These are phyloP conservation scores for Ptychochromis oligacanthus DNA, from an alignment of 2,113 vertebrate species.

Conservation along the genomic window DNA sequence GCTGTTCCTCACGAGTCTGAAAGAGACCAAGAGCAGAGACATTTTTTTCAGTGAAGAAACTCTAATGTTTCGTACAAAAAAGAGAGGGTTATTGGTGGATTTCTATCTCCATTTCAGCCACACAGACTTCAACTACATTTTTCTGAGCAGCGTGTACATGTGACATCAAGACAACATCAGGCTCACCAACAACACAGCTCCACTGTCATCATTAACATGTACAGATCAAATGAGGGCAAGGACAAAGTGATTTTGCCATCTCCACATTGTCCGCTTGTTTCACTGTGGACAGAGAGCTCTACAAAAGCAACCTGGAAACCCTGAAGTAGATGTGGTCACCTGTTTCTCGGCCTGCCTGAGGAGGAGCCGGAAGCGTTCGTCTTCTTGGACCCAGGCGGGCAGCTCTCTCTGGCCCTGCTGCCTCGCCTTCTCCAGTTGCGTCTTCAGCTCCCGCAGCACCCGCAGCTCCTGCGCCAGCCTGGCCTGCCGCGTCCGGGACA, in stretches of 20 bases:
- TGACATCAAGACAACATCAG: too few species aligned
- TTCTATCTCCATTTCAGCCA: background rate
- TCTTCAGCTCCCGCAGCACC: slow-evolving; percentile 89
- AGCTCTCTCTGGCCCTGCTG: slow-evolving; percentile 87
- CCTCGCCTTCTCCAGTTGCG: slow-evolving; percentile 89
- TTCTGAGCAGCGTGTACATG: too few species aligned
- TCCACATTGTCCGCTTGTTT: background rate
- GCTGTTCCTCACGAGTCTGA: slow-evolving; percentile 87
- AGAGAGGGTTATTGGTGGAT: background rate
- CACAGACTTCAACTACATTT: too few species aligned
- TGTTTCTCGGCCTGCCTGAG: slow-evolving; percentile 90
- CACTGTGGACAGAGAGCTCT: background rate
- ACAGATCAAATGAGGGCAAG: too few species aligned
- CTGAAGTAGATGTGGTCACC: slow-evolving; percentile 64
- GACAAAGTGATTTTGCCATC: background rate
- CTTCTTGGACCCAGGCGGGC: slow-evolving; percentile 87
- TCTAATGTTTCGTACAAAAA: accelerated
- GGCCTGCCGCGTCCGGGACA: slow-evolving; percentile 89
- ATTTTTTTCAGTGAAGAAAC: background rate
- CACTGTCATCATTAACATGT: too few species aligned
- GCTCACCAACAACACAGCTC: too few species aligned
- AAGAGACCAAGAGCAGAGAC: background rate
- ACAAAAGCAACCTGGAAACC: background rate
- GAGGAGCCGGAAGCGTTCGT: slow-evolving; percentile 89
- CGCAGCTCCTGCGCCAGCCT: slow-evolving; percentile 90